These are phyloP conservation scores for Mesoclemmys tuberculata DNA, from an alignment of 2,113 vertebrate genomes.

Conservation along the genomic window DNA sequence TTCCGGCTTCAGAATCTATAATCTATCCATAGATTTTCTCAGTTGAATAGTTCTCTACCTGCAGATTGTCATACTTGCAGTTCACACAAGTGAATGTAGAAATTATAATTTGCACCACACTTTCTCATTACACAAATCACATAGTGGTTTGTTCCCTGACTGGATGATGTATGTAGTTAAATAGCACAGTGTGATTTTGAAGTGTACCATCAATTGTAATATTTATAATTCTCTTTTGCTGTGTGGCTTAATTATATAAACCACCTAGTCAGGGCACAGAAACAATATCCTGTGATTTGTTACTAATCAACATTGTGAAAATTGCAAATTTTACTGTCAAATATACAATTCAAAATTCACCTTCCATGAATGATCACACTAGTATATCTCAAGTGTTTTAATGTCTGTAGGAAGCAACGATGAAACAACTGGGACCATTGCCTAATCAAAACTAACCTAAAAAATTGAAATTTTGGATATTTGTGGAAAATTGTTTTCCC, in stretches of 20 bases:
- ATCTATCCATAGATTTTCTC: not conserved
- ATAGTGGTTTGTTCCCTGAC: not conserved
- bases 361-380: not conserved
- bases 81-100: not conserved
- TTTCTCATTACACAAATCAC: too few species aligned
- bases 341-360: not conserved
- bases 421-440: not conserved
- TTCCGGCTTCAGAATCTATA: too few species aligned
- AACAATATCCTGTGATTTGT: rapidly evolving
- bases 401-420: not conserved
- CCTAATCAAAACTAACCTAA: not conserved
- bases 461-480: not conserved
- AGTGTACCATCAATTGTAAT: rapidly evolving
- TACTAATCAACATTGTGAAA: rapidly evolving
- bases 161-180: not conserved
- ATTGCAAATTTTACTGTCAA: not conserved
- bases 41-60: not conserved
- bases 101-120: too few species aligned
- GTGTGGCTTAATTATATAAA: not conserved
- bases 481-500: not conserved
- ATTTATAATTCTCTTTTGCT: not conserved
- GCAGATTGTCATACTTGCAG: not conserved
- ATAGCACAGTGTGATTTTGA: not conserved
- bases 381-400: not conserved
- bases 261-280: not conserved